Evolutionary conservation across 53 echinoderm and acorn worm species (phyloP), one percentile per base, ranked within the genome.

Genomic region (Hippasteria phrygiana): DNA sequence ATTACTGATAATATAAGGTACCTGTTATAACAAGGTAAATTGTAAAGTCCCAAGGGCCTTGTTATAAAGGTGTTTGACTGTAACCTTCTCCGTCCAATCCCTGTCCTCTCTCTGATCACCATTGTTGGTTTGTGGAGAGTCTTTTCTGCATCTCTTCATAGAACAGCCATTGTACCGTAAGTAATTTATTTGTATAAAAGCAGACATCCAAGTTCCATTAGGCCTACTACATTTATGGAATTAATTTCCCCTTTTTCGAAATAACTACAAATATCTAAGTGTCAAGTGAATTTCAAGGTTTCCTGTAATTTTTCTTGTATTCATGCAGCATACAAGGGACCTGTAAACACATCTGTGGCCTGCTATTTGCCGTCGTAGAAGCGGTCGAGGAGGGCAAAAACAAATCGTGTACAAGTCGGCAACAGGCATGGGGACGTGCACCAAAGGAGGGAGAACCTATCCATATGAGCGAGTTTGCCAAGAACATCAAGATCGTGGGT

Each of bases 341-440:
- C n/a, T 90, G 93, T 62, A 93, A 93, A 46, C 93, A 93, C 67
- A 77, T 93, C 16, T 45, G 77, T 53, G 93, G 77, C 0, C 56
- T 90, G 1, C 74, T 93, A 41, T 90, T 90, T 86, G 87, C 79
- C 31, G 80, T 90, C 1, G 87, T 79, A 3, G 87, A 77, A 64
- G 87, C 90, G 8, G 90, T 93, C 12, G 93, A 90, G 29, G 31
- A 79, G 36, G 93, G 90, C 5, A 34, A 33, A 0, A 93, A 87
- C 39, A 32, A 40, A 34, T 62, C 93, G 5, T 93, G 65, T 28
- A 93, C 93, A 43, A 87, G 90, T 1, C 80, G 74, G 55, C 45
- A 62, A n/a, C 69, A 73, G 41, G 80, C 83, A 37, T 91, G 91
- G 91, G 88, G 86, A 40, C 4, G 7, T 39, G 46, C 65, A 38